These are phyloP conservation scores for Lacanobia wlatinum DNA, from an alignment of 2,888 invertebrate genomes.

Conservation along the genomic window DNA sequence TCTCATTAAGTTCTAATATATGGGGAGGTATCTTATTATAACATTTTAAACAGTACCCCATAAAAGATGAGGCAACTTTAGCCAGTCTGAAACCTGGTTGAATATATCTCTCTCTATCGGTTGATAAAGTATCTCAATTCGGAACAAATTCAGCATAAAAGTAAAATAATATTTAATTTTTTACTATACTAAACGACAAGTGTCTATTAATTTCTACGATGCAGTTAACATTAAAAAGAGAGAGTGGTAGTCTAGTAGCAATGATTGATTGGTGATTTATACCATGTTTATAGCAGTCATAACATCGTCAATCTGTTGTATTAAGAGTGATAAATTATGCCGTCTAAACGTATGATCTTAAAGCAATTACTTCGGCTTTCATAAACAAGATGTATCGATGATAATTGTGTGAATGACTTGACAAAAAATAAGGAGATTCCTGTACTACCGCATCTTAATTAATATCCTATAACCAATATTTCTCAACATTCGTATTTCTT, in stretches of 20 bases:
- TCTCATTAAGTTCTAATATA: too few species aligned
- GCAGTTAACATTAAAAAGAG: slow-evolving; percentile 55
- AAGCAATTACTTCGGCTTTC: slow-evolving; percentile 37
- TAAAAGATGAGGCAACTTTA: too few species aligned
- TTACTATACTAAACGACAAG: slow-evolving; percentile 36
- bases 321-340: slow-evolving; percentile 50
- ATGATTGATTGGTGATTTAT: slow-evolving; percentile 56
- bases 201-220: slow-evolving; percentile 39
- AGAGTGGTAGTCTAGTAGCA: slow-evolving; percentile 44
- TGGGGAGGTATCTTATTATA: too few species aligned
- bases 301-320: slow-evolving; percentile 49
- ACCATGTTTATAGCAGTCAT: slow-evolving; percentile 49
- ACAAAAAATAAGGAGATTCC: slow-evolving; percentile 4
- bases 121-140: too few species aligned
- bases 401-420: slow-evolving; percentile 10
- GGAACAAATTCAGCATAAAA: not conserved
- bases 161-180: slow-evolving; percentile 31
- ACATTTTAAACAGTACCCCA: too few species aligned
- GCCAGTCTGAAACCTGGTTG: too few species aligned
- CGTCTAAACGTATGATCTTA: slow-evolving; percentile 27
- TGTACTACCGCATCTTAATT: slow-evolving; percentile 10
- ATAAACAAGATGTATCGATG: slow-evolving; percentile 9
- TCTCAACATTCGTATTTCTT: slow-evolving; percentile 1
- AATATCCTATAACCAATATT: not conserved
- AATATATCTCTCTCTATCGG: too few species aligned